phyloP scores from a whole-genome alignment of 2,797 vertebrate genomes.

The Pangasius larnaudii region DNA sequence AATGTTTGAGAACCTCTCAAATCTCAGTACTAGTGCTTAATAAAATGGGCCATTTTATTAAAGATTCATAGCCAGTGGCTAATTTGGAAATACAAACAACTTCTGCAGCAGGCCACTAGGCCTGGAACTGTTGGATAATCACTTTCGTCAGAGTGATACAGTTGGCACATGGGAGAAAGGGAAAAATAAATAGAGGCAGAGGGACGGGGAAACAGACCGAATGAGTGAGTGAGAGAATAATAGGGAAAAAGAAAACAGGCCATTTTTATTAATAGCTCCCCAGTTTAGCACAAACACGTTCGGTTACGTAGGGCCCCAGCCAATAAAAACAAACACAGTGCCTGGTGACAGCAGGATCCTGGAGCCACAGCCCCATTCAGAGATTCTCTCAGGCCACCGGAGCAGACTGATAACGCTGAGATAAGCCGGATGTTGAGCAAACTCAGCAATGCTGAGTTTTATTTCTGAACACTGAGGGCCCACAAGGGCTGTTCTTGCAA shows the following conservation, averaged over 20 bases:
- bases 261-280: constrained; percentile 68
- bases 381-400: constrained; percentile 66
- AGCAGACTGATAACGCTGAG: constrained; percentile 73
- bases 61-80: constrained; percentile 2
- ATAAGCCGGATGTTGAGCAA: constrained; percentile 72
- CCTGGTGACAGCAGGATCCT: constrained; percentile 43
- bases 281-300: constrained; percentile 63
- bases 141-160: constrained; percentile 24
- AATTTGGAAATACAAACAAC: constrained; percentile 57
- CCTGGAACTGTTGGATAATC: constrained; percentile 11
- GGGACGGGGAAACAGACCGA: neutral
- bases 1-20: neutral
- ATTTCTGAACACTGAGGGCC: constrained; percentile 72
- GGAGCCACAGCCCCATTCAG: constrained; percentile 59
- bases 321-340: constrained; percentile 53
- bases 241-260: constrained; percentile 52
- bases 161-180: constrained; percentile 12
- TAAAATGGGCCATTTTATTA: neutral
- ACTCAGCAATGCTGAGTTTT: constrained; percentile 73
- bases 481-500: constrained; percentile 67
- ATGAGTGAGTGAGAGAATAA: constrained; percentile 22
- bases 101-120: constrained; percentile 59
- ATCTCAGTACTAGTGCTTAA: neutral
- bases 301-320: constrained; percentile 51
- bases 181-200: constrained; percentile 34